Conservation (phyloP, 2,797 vertebrate genomes). For the Petrocephalus schoutedeni region DNA sequence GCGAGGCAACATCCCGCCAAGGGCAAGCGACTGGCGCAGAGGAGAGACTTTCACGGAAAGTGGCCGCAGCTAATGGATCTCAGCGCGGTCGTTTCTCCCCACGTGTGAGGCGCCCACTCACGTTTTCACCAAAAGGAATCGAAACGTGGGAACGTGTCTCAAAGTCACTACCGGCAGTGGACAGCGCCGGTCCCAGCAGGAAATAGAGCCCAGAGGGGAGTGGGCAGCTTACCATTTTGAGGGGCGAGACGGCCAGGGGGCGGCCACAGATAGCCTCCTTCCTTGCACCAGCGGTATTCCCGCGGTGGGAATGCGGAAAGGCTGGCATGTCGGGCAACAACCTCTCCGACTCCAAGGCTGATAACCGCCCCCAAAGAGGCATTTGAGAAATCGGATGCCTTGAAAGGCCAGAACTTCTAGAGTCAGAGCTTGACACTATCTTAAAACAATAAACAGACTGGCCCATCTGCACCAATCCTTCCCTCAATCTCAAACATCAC, state of each 20-base stretch:
- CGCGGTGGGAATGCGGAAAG: slow-evolving; percentile 60
- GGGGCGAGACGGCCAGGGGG: slow-evolving; percentile 43
- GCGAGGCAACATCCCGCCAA: slow-evolving; percentile 26
- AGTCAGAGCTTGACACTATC: slow-evolving; percentile 25
- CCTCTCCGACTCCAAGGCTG: slow-evolving; percentile 50
- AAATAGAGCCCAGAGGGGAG: slow-evolving; percentile 53
- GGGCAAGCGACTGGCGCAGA: background rate
- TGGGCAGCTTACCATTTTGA: slow-evolving; percentile 60
- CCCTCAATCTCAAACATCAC: background rate
- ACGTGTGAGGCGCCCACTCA: background rate
- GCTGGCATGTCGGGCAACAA: slow-evolving; percentile 51
- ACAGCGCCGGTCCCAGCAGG: slow-evolving; percentile 54
- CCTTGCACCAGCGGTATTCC: slow-evolving; percentile 62
- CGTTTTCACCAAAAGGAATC: background rate
- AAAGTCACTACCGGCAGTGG: slow-evolving; percentile 3
- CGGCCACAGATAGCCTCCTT: slow-evolving; percentile 65
- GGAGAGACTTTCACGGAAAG: background rate
- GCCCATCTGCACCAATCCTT: background rate
- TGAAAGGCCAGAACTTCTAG: slow-evolving; percentile 42
- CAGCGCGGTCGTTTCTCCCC: background rate
- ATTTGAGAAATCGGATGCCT: slow-evolving; percentile 56
- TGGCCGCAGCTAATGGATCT: background rate
- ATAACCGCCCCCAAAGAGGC: slow-evolving; percentile 44
- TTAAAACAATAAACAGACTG: background rate
- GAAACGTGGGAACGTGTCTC: background rate